Base-by-base conservation (phyloP, 2,888 invertebrate genomes). In the Eristalis pertinax region DNA sequence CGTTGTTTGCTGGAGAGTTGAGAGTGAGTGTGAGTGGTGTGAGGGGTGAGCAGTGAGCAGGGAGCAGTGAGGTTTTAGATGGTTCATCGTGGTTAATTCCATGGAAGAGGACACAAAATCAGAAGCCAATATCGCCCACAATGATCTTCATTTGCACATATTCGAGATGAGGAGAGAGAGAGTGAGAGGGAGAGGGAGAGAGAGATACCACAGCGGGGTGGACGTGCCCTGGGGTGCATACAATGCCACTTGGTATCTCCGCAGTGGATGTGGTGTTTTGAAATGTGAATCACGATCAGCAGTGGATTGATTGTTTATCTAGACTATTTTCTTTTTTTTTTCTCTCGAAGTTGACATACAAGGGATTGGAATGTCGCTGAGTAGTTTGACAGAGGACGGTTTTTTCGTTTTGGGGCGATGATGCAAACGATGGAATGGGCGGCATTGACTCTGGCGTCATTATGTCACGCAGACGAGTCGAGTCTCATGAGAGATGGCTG, bases 71-170 rank as follows among this genome's bases (percentile, higher is more conserved):
- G 26, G 26, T 26, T 4, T 26, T 26, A 68, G 77, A 32, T 41
- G 50, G 43, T 43, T 43, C 41, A 24, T 64, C 60, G 22, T 35
- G 11, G 38, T 70, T 22, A 43, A 78, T 86, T 86, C 77, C 43
- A 24, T 70, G 78, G 78, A 83, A 86, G 83, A 75, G 50, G 74
- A 82, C 68, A 83, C 82, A 81, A 32, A 32, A 77, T 73, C 78
- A 86, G 83, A 83, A 83, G 86, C 86, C 65, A 86, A 86, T 86
- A 86, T 86, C 78, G 70, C 83, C 75, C 75, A 74, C 74, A 82
- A 64, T 86, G 86, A 86, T 86, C 86, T 86, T 83, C 86, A 86
- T 86, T 86, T 86, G 86, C 78, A 78, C 86, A 83, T 56, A 64
- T 41, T 15, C 35, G 43, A 76, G 32, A 32, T 32, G 32, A 5